phyloP scores from a whole-genome alignment of 2,888 invertebrate species.

The Sesia apiformis region DNA sequence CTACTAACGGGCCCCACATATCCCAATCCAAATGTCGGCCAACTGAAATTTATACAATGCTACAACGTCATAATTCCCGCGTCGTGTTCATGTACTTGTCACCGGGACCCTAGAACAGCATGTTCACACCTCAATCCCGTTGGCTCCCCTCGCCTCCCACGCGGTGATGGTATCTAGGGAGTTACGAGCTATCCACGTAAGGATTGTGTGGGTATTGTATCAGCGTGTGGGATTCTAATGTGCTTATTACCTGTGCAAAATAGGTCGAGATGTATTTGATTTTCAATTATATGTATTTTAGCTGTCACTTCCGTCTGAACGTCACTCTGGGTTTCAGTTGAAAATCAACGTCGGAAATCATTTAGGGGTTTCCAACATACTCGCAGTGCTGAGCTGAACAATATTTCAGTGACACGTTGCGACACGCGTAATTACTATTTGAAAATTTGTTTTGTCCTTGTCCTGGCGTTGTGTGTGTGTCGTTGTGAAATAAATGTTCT shows the following conservation, averaged over 20 bases:
- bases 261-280: background rate
- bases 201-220: slow-evolving; percentile 1
- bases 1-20: background rate
- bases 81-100: slow-evolving; percentile 31
- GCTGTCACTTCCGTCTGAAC: too few species aligned
- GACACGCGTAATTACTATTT: too few species aligned
- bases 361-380: too few species aligned
- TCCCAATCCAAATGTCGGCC: slow-evolving; percentile 34
- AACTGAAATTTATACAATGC: slow-evolving; percentile 12
- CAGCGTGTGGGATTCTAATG: background rate
- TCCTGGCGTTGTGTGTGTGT: too few species aligned
- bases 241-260: background rate
- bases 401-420: too few species aligned
- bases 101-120: slow-evolving; percentile 18
- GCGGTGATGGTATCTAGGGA: slow-evolving; percentile 27
- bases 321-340: too few species aligned
- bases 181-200: slow-evolving; percentile 27
- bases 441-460: too few species aligned
- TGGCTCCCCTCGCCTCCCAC: slow-evolving; percentile 16
- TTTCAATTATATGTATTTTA: too few species aligned
- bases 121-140: slow-evolving; percentile 14
- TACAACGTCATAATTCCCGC: slow-evolving; percentile 39
- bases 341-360: too few species aligned
- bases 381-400: too few species aligned
- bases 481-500: too few species aligned